These are phyloP conservation scores for Acrocyrtus sp. DNA, from an alignment of 2,888 invertebrate genomes.

Conservation along the genomic window DNA sequence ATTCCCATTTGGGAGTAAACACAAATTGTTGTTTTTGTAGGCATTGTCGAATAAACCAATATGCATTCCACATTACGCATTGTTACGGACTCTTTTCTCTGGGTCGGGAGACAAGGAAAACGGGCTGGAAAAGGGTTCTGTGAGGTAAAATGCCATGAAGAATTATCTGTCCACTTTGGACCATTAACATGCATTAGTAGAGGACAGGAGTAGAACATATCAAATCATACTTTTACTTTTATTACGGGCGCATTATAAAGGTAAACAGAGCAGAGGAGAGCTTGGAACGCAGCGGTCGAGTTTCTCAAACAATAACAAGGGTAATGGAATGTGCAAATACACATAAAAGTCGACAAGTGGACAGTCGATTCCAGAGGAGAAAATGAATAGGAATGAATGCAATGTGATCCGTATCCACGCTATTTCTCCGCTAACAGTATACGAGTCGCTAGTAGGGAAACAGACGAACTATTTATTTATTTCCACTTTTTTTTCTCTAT, in stretches of 20 bases:
- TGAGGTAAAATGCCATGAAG: slow-evolving; percentile 31
- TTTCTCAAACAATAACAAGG: slow-evolving; percentile 4
- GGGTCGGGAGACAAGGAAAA: slow-evolving; percentile 31
- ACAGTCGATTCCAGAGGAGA: slow-evolving; percentile 23
- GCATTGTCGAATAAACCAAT: not conserved
- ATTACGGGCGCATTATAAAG: slow-evolving; percentile 9
- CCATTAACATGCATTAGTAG: slow-evolving; percentile 43
- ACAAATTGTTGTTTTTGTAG: slow-evolving; percentile 15
- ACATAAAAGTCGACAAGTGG: slow-evolving; percentile 30
- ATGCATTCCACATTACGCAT: not conserved
- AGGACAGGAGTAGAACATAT: slow-evolving; percentile 1
- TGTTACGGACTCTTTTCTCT: not conserved
- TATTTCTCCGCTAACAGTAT: no score
- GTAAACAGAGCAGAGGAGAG: slow-evolving; percentile 7
- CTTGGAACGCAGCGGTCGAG: not conserved
- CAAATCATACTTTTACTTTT: slow-evolving; percentile 9
- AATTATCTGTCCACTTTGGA: slow-evolving; percentile 47
- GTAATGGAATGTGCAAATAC: slow-evolving; percentile 32
- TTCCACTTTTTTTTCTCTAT: slow-evolving; percentile 7
- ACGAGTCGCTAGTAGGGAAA: no score
- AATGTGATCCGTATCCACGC: slow-evolving; percentile 13
- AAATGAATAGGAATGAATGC: slow-evolving; percentile 30
- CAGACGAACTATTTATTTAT: slow-evolving; percentile 14
- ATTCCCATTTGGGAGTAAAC: slow-evolving; percentile 27
- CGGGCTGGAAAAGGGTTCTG: slow-evolving; percentile 21